Conservation (phyloP, 2,113 vertebrate species). For the Pantherophis guttatus region DNA sequence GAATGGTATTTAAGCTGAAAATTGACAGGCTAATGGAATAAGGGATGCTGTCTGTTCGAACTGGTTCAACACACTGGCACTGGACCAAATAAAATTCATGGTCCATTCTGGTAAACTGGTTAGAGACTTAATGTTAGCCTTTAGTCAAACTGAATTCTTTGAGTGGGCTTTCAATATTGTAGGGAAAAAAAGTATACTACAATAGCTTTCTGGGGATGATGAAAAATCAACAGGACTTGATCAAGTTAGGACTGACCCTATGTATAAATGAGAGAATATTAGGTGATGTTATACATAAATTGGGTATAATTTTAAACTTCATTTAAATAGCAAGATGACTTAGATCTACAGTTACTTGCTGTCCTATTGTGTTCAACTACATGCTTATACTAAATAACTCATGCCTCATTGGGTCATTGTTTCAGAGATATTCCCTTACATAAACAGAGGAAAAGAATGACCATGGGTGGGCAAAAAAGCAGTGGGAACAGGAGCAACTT, state of each 20-base stretch:
- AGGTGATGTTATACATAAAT: background rate
- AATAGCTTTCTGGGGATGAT: background rate
- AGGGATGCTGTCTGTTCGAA: conserved; percentile 60
- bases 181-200: background rate
- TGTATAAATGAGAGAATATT: background rate
- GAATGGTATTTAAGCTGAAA: conserved; percentile 69
- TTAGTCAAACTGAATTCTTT: conserved; percentile 18
- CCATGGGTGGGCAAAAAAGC: background rate
- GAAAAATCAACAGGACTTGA: background rate
- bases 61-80: conserved; percentile 54
- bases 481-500: background rate
- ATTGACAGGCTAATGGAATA: conserved; percentile 67
- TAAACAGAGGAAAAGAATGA: background rate
- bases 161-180: background rate
- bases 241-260: background rate
- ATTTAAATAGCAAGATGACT: background rate
- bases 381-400: background rate
- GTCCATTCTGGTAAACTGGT: background rate
- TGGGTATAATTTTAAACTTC: background rate
- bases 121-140: conserved; percentile 15
- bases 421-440: background rate
- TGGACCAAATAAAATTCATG: conserved; percentile 57
- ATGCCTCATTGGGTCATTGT: background rate
- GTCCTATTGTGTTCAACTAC: background rate
- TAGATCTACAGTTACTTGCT: background rate